Conservation (phyloP, 1,140 invertebrate genomes). For the Pteromalus puparum region DNA sequence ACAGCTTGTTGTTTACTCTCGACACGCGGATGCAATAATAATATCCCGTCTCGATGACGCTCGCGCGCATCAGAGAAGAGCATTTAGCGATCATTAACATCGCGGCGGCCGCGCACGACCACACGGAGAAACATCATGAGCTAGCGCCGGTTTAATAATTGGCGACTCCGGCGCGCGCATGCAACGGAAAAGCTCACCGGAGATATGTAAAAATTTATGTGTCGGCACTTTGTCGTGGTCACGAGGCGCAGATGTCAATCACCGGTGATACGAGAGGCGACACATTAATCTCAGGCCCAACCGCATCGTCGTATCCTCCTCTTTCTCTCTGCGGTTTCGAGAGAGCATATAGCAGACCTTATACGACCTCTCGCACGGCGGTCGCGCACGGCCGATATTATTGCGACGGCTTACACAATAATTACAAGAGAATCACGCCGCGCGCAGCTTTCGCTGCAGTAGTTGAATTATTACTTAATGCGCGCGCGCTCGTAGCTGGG, state of each 20-base stretch:
- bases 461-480: constrained; percentile 47
- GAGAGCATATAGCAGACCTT: constrained; percentile 50
- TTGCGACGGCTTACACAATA: constrained; percentile 46
- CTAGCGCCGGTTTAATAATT: constrained; percentile 40
- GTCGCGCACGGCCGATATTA: constrained; percentile 39
- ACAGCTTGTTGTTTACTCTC: too few relatives aligned
- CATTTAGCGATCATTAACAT: constrained; percentile 36
- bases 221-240: constrained; percentile 75
- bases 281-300: constrained; percentile 71
- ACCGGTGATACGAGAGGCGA: constrained; percentile 71
- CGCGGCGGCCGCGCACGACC: not conserved
- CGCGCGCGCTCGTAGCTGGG: not conserved
- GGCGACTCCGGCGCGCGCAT: constrained; percentile 30
- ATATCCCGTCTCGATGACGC: not conserved
- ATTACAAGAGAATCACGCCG: constrained; percentile 45
- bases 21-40: not conserved
- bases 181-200: constrained; percentile 30
- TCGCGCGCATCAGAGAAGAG: not conserved
- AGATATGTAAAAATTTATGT: constrained; percentile 55
- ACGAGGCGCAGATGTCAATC: constrained; percentile 70
- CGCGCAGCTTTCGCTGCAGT: constrained; percentile 9
- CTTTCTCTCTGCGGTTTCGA: constrained; percentile 61
- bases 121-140: not conserved
- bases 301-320: constrained; percentile 65
- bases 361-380: constrained; percentile 58